A percentile compares a stretch with the other conserved stretches of the same genome.
Evolutionary conservation across 1,140 invertebrate species (phyloP).

Genomic region (Eriocheir sinensis): DNA sequence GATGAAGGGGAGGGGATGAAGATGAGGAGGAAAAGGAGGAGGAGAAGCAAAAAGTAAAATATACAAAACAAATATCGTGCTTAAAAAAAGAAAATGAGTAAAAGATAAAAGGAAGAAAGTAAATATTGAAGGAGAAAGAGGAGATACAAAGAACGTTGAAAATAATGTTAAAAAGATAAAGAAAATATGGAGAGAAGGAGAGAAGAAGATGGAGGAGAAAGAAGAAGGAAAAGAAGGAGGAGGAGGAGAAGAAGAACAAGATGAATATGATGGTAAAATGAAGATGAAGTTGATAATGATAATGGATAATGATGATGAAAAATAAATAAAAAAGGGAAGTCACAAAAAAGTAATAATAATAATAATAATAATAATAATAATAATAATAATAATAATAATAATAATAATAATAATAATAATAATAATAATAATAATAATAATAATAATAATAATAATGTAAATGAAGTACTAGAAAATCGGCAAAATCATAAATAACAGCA

Average conservation of each 20-base stretch:
- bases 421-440: conserved; percentile 5
- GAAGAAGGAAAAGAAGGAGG: too few species aligned
- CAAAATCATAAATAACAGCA: not conserved
- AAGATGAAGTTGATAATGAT: too few species aligned
- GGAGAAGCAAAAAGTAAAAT: too few species aligned
- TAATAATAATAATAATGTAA: not conserved
- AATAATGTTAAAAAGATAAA: not conserved
- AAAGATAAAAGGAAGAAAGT: not conserved
- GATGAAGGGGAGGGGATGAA: too few species aligned
- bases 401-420: not conserved
- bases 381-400: not conserved
- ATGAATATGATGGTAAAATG: too few species aligned
- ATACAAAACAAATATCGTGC: too few species aligned
- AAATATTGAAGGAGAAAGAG: not conserved
- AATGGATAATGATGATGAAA: not conserved
- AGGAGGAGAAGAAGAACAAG: too few species aligned
- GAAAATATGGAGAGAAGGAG: not conserved
- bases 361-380: not conserved
- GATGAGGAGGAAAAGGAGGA: too few species aligned
- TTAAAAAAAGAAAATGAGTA: too few species aligned
- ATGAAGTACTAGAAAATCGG: not conserved
- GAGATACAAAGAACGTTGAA: not conserved
- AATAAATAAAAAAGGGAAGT: too few species aligned
- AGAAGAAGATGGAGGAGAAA: not conserved
- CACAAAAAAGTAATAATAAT: not conserved